Conservation (phyloP, 2,797 vertebrate species). For the Sciaenops ocellatus region DNA sequence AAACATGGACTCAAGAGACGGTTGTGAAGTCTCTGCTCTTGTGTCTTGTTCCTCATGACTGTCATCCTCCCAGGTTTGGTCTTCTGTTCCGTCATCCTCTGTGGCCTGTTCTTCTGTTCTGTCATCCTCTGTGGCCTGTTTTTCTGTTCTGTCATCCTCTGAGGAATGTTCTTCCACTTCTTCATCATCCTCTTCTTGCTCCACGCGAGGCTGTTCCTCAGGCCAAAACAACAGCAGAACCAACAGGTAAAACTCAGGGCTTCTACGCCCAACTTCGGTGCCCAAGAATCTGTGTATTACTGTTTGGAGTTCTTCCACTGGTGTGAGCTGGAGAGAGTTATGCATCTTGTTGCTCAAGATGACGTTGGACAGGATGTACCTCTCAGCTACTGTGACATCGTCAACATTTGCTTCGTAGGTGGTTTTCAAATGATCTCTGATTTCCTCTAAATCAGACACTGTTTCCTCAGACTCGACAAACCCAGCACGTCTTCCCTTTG, state of each 20-base stretch:
- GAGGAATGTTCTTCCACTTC: neutral
- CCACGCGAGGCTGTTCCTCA: neutral
- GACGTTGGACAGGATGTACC: slow-evolving; percentile 66
- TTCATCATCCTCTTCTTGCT: slow-evolving; percentile 5
- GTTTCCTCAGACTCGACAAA: neutral
- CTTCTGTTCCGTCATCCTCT: neutral
- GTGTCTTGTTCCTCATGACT: neutral
- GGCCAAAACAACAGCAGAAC: slow-evolving; percentile 65
- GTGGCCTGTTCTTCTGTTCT: neutral
- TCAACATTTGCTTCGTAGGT: neutral
- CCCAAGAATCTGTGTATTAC: slow-evolving; percentile 14
- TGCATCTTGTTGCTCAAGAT: slow-evolving; percentile 51
- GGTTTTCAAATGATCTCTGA: neutral
- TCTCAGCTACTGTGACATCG: slow-evolving; percentile 22
- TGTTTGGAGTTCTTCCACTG: slow-evolving; percentile 3
- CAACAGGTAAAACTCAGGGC: slow-evolving; percentile 61
- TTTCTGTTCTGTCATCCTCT: neutral
- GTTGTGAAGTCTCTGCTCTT: neutral
- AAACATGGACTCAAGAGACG: too few relatives aligned
- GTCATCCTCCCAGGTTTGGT: neutral
- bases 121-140: neutral
- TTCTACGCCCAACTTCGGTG: fast-evolving
- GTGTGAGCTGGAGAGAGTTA: neutral
- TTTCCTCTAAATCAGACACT: neutral
- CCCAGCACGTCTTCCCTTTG: neutral